Evolutionary conservation across 2,113 vertebrate species (phyloP).

Genomic region (Salminus brasiliensis): DNA sequence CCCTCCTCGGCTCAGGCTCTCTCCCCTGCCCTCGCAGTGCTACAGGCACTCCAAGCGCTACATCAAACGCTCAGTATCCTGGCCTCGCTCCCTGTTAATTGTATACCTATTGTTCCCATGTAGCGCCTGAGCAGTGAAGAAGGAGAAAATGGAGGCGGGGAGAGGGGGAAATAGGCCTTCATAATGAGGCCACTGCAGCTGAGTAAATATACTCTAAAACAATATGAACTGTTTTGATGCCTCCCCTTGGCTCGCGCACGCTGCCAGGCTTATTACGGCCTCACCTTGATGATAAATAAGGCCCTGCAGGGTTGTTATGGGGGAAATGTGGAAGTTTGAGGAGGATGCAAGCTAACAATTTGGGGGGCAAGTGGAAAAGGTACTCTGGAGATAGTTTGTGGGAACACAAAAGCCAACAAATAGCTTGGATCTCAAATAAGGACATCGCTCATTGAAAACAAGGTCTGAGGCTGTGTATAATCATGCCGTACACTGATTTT

Average conservation of each 20-base stretch:
- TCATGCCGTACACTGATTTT: too few relatives aligned
- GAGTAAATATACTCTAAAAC: slow-evolving; percentile 70
- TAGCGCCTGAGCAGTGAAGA: slow-evolving; percentile 63
- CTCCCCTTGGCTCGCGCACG: slow-evolving; percentile 37
- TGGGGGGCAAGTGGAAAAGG: neutral
- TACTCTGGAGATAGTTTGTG: neutral
- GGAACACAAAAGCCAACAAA: neutral
- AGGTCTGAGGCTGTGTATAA: neutral
- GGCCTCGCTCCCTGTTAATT: slow-evolving; percentile 72
- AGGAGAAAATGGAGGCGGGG: slow-evolving; percentile 60
- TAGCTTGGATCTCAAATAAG: neutral
- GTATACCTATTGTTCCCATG: slow-evolving; percentile 74
- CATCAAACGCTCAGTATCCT: slow-evolving; percentile 74
- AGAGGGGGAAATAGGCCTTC: slow-evolving; percentile 44
- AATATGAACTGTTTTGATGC: slow-evolving; percentile 66
- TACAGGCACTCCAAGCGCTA: slow-evolving; percentile 71
- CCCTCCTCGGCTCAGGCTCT: slow-evolving; percentile 55
- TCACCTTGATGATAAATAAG: slow-evolving; percentile 58
- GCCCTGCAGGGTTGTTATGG: slow-evolving; percentile 39
- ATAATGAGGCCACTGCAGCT: slow-evolving; percentile 72
- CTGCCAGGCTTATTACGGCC: slow-evolving; percentile 47
- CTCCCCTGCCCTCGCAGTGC: slow-evolving; percentile 53
- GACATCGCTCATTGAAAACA: neutral
- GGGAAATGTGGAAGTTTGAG: slow-evolving; percentile 43
- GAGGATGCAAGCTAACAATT: slow-evolving; percentile 14